Base-by-base conservation (phyloP, 2,113 vertebrate species). In the Promerops cafer region DNA sequence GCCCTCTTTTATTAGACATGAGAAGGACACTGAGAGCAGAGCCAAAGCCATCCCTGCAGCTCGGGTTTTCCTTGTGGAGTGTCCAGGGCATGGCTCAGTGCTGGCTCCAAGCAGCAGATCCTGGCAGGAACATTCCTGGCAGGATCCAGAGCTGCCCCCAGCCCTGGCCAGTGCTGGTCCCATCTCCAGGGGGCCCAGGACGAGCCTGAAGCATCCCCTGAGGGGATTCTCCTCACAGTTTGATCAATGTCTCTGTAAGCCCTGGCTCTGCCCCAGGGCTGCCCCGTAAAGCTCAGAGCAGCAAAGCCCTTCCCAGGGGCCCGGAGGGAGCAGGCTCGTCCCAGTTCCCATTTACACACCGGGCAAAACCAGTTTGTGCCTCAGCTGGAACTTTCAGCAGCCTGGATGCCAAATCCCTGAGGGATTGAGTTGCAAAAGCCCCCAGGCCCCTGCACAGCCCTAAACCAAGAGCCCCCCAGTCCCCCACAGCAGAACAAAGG, bases 31-130 rank as follows among this genome's bases (percentile, higher is more conserved):
- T 0, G 5, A 47, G 42, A 13, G 19, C 5, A 1, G 59, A 60
- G 44, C 45, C 49, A 8, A 7, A 17, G 2, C 40, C 49, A 1
- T 1, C 72, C 22, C 69, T 65, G 3, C 52, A 4, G 39, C 3
- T 3, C 15, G 1, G 13, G 5, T 20, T 30, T 45, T 20, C 44
- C 42, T 14, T 1, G 0, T 0, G 22, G 50, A 28, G 22, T 0
- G 3, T 6, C 59, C 56, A 2, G 37, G 33, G 26, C 30, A 0
- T 0, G 3, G 20, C 30, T 35, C 59, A 5, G 45, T 1, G 23
- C 12, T 17, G 6, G 42, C 56, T 33, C 33, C 1, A 0, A 23
- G 59, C 16, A 60, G 68, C 80, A 11, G 39, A 7, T 3, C 17
- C 37, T 7, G 42, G 16, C 45, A 17, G 68, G 40, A 56, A 28